Evolutionary conservation across 1,140 invertebrate species (phyloP), one percentile per base, ranked within the genome.

Genomic region (Heliconius congener): DNA sequence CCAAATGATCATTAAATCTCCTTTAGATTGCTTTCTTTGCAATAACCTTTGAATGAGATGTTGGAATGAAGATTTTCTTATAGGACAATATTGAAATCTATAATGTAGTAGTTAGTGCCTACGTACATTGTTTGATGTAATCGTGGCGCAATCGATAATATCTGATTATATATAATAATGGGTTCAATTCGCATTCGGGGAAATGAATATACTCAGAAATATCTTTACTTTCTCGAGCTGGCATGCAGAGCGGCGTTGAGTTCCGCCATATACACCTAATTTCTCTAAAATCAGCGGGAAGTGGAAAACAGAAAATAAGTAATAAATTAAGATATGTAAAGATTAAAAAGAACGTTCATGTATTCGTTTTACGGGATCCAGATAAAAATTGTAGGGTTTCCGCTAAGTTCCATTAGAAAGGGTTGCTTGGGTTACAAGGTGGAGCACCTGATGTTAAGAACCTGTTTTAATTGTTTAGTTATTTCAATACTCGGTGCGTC

Each of bases 391-490:
- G 60, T 66, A 66, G 11, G 60, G 60, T 66, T 66, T 66, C 60
- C 27, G 9, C 27, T 66, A 16, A 66, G 60, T 66, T 66, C 27
- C 60, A 66, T 66, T 66, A 66, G 60, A 66, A 66, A 66, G 60
- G 60, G 60, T 66, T 66, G 60, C 60, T 66, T 66, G 60, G 60
- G 60, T 66, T 66, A 66, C 60, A 66, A 66, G 60, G 27, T 66
- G 60, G 60, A 66, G 27, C 60, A 66, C 60, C 60, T 66, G 60
- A 66, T 66, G 60, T 27, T 66, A 66, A 66, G 60, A 66, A 66
- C 60, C 60, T 66, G 60, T 66, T 66, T 66, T 66, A 66, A 66
- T 66, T 66, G 60, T 66, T 66, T 30, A 66, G 60, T 16, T 66
- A 5, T n/a, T 66, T 66, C 23, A 16, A 66, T 30, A 30, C 11